Conservation (phyloP, 2,113 vertebrate species). For the Macquaria australasica region DNA sequence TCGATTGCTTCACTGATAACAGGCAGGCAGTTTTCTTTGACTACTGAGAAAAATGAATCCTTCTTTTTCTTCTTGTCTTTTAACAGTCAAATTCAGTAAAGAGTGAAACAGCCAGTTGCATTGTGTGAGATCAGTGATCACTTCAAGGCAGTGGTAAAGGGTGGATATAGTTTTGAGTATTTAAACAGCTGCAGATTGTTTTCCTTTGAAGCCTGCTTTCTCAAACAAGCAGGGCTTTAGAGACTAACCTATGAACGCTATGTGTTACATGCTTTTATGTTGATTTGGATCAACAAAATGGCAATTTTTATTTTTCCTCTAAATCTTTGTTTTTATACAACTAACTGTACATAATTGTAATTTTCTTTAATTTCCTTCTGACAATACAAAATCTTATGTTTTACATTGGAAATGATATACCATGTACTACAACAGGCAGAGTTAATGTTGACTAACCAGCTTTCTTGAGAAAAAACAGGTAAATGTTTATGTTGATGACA, state of each 20-base stretch:
- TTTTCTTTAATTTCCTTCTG: slow-evolving; percentile 9
- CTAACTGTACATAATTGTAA: slow-evolving; percentile 44
- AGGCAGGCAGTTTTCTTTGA: slow-evolving; percentile 55
- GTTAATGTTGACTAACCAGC: slow-evolving; percentile 33
- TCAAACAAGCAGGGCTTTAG: slow-evolving; percentile 42
- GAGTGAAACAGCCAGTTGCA: not conserved
- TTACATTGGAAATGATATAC: slow-evolving; percentile 26
- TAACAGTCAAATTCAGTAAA: not conserved
- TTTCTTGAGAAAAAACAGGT: slow-evolving; percentile 34
- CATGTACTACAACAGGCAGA: not conserved
- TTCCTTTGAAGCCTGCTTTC: slow-evolving; percentile 53
- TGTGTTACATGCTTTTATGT: slow-evolving; percentile 67
- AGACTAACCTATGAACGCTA: slow-evolving; percentile 64
- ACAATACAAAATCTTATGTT: slow-evolving; percentile 3
- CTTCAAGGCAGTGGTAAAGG: slow-evolving; percentile 10
- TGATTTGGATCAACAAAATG: slow-evolving; percentile 62
- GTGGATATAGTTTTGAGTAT: slow-evolving; percentile 44
- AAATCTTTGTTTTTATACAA: slow-evolving; percentile 49
- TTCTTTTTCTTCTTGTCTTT: slow-evolving; percentile 26
- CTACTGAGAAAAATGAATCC: slow-evolving; percentile 60
- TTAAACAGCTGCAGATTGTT: slow-evolving; percentile 40
- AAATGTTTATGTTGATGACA: slow-evolving; percentile 13
- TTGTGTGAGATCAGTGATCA: slow-evolving; percentile 18
- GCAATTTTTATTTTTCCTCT: slow-evolving; percentile 53
- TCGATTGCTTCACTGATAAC: slow-evolving; percentile 39